Conservation (phyloP, 1,140 invertebrate species). For the Dendroctonus valens region DNA sequence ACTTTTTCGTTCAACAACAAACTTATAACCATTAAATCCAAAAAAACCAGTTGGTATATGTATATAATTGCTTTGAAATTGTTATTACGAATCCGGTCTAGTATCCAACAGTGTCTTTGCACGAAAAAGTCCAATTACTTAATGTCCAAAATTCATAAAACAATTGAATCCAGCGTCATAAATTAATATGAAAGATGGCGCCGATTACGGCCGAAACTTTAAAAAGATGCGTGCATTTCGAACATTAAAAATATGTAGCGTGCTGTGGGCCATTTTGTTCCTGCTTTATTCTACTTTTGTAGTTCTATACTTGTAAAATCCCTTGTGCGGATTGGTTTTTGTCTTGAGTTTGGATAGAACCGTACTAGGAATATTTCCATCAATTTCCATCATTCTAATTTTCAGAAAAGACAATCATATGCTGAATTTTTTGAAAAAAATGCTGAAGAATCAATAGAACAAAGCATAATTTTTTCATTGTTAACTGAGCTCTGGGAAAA, state of each 20-base stretch:
- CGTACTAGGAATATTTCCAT: conserved; percentile 6
- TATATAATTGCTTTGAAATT: no score
- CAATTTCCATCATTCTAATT: background rate
- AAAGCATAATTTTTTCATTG: no score
- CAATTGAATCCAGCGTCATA: conserved; percentile 31
- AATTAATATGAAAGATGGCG: conserved; percentile 36
- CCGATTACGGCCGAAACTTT: conserved; percentile 29
- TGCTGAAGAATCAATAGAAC: no score
- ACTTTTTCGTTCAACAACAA: no score
- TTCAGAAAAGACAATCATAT: no score
- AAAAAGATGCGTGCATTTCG: conserved; percentile 33
- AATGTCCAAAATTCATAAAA: conserved; percentile 37
- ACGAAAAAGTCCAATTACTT: conserved; percentile 36
- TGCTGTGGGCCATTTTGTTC: conserved; percentile 30
- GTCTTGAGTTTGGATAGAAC: conserved; percentile 14
- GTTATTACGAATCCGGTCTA: no score
- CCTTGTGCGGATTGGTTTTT: conserved; percentile 26
- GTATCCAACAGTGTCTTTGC: background rate
- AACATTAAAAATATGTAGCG: conserved; percentile 36
- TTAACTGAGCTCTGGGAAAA: no score
- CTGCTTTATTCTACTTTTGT: conserved; percentile 31
- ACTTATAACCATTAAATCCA: no score
- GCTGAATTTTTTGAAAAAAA: no score
- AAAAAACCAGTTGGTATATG: no score
- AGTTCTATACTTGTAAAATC: conserved; percentile 25